Evolutionary conservation across 2,888 invertebrate species (phyloP), one percentile per base, ranked within the genome.

Genomic region (Catocala nupta): DNA sequence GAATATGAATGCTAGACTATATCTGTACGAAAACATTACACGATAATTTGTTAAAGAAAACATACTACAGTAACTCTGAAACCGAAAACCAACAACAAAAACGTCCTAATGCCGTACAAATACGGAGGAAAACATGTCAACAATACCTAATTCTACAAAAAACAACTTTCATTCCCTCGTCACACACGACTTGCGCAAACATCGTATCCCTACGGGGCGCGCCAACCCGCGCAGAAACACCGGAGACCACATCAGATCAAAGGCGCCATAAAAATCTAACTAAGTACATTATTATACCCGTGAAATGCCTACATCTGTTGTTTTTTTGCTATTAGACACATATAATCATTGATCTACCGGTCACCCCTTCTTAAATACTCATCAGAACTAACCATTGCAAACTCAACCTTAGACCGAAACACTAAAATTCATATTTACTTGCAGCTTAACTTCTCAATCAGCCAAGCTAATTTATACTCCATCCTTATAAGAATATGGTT

Each of bases 281-380:
- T 93, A 93, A 93, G 92, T 88, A 91, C 90, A 89, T 93, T 93
- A 93, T 91, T 90, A 92, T 90, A 92, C 89, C 93, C 92, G 92
- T 94, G 92, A 93, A 94, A 93, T 92, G 90, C 82, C 85, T 93
- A 85, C 93, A 94, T 93, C 93, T 94, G 93, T 90, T 92, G 91
- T 85, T 91, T 92, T 93, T 87, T 93, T 91, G 87, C 89, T 90
- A 93, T 93, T 92, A 93, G 88, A 90, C 88, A 88, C 92, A 92
- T 92, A 93, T 92, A 92, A 89, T 87, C 90, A 90, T 88, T 91
- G 92, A 91, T 90, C 89, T 86, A 66, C 81, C 81, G 83, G 82
- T 84, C 87, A 83, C 89, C 89, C 89, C 81, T 82, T 71, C 71
- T 64, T 71, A 72, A 71, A 53, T 71, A 73, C 57, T 63, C 60